Evolutionary conservation across 2,797 vertebrate species (phyloP).

Genomic region (Tangara arthus): DNA sequence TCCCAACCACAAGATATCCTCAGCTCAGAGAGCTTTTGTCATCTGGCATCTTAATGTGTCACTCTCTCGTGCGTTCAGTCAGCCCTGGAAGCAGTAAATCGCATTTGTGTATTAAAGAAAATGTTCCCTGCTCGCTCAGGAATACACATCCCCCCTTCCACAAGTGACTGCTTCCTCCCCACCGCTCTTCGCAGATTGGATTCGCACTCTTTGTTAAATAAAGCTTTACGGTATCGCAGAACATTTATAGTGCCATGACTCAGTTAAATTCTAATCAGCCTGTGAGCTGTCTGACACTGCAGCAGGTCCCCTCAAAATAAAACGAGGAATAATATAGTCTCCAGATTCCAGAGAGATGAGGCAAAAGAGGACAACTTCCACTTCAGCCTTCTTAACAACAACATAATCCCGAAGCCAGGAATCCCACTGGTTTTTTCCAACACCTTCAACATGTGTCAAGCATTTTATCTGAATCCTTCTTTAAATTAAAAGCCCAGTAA

Average conservation of each 20-base stretch:
- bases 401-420: background rate
- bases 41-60: background rate
- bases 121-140: background rate
- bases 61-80: background rate
- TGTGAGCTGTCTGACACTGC: background rate
- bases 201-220: background rate
- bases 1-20: background rate
- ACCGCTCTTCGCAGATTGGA: background rate
- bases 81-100: background rate
- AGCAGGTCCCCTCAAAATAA: conserved; percentile 1
- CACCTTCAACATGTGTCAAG: conserved; percentile 51
- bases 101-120: background rate
- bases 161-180: background rate
- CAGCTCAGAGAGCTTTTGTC: background rate
- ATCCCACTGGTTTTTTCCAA: background rate
- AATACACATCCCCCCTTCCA: background rate
- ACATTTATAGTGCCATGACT: conserved; percentile 47
- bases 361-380: conserved; percentile 9
- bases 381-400: background rate
- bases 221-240: conserved; percentile 1
- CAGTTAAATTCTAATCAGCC: conserved; percentile 60
- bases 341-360: background rate
- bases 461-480: background rate
- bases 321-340: background rate
- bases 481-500: background rate